phyloP scores from a whole-genome alignment of 2,888 invertebrate species.

The Plutella xylostella region DNA sequence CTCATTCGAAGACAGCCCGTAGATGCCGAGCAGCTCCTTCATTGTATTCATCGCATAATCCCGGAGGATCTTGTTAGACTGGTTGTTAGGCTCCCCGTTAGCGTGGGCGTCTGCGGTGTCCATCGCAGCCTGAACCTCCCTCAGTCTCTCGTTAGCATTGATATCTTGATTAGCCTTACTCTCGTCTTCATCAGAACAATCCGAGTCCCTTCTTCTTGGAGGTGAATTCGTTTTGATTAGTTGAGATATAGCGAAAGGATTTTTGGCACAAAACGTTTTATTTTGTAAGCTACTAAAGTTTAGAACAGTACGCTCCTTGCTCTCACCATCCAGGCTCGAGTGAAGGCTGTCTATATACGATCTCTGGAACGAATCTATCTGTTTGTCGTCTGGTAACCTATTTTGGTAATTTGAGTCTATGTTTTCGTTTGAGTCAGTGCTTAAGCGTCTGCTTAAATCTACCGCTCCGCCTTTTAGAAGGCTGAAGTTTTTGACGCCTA shows the following conservation, averaged over 20 bases:
- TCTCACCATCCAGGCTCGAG: slow-evolving; percentile 41
- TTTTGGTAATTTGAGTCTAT: slow-evolving; percentile 61
- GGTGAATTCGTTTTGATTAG: slow-evolving; percentile 66
- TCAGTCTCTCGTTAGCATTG: slow-evolving; percentile 55
- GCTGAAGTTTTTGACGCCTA: slow-evolving; percentile 62
- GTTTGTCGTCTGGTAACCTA: slow-evolving; percentile 54
- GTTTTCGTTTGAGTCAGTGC: slow-evolving; percentile 65
- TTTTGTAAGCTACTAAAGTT: slow-evolving; percentile 63
- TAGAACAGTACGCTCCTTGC: slow-evolving; percentile 48
- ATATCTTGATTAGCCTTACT: slow-evolving; percentile 44
- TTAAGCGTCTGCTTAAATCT: slow-evolving; percentile 60
- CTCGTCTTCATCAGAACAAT: slow-evolving; percentile 54
- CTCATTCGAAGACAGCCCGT: slow-evolving; percentile 78
- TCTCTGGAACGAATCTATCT: slow-evolving; percentile 57
- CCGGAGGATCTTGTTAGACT: slow-evolving; percentile 74
- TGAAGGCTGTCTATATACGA: slow-evolving; percentile 64
- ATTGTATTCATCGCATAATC: slow-evolving; percentile 85
- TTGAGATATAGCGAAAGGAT: slow-evolving; percentile 68
- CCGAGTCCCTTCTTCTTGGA: slow-evolving; percentile 63
- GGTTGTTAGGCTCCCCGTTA: slow-evolving; percentile 53
- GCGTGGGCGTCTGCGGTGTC: slow-evolving; percentile 42
- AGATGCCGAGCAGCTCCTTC: slow-evolving; percentile 81
- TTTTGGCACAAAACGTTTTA: slow-evolving; percentile 68
- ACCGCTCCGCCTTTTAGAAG: slow-evolving; percentile 60
- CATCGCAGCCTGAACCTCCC: slow-evolving; percentile 42